A percentile compares a stretch with the other conserved stretches of the same genome.
Conservation (phyloP, 2,888 invertebrate genomes). For the Ypsolopha scabrella region DNA sequence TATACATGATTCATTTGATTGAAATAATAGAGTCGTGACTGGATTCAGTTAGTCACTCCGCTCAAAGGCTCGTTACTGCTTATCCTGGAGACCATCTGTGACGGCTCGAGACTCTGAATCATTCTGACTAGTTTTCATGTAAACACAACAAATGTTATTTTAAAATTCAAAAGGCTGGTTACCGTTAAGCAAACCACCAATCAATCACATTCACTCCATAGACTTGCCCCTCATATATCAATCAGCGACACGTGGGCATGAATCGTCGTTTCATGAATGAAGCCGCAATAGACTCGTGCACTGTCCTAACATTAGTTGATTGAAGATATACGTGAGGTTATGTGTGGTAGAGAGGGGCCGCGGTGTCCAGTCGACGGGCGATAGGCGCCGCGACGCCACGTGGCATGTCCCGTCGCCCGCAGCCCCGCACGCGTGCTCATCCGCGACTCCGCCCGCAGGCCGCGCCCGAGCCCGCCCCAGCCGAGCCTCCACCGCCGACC, state of each 20-base stretch:
- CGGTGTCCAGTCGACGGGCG: constrained; percentile 49
- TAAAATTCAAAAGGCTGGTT: background rate
- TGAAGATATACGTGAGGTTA: constrained; percentile 16
- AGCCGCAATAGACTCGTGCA: constrained; percentile 15
- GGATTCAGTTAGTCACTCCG: constrained; percentile 48
- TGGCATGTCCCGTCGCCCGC: constrained; percentile 59
- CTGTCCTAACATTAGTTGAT: constrained; percentile 34
- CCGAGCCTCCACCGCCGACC: constrained; percentile 47
- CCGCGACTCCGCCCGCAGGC: constrained; percentile 54
- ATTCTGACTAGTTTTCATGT: background rate
- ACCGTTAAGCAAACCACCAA: background rate
- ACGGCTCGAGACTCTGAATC: constrained; percentile 14
- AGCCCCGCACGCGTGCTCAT: constrained; percentile 45
- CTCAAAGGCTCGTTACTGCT: constrained; percentile 34
- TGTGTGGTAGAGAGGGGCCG: constrained; percentile 27
- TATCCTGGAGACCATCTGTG: constrained; percentile 20
- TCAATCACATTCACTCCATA: background rate
- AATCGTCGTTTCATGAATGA: constrained; percentile 35
- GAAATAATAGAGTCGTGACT: constrained; percentile 33
- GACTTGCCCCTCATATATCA: constrained; percentile 9
- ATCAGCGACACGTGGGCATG: constrained; percentile 24
- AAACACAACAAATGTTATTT: no score
- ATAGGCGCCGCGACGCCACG: constrained; percentile 24
- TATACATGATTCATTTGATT: no score
- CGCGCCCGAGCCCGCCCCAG: constrained; percentile 49